Percentiles rank a stretch among this genome's conserved stretches.
Evolutionary conservation across 2,888 invertebrate genomes (phyloP).

Genomic region (Melangyna quadrimaculata): DNA sequence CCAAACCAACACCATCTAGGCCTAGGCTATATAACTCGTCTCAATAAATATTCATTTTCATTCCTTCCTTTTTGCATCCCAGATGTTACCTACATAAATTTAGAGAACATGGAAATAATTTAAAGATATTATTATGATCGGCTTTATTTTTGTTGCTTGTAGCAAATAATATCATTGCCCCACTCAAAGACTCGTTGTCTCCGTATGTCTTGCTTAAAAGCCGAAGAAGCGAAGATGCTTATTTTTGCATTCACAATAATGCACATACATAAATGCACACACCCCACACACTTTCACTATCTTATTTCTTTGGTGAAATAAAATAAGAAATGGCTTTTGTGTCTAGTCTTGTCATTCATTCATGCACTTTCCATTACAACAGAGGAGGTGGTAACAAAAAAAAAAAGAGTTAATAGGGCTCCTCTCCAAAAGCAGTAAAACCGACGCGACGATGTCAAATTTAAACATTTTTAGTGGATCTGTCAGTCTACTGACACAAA

Average conservation of each 20-base stretch:
- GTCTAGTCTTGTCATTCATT: neutral
- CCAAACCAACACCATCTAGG: too few species aligned
- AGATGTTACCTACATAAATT: too few species aligned
- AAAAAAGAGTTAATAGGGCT: neutral
- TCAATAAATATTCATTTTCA: too few species aligned
- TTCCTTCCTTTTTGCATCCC: too few species aligned
- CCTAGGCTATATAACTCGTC: too few species aligned
- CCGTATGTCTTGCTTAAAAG: neutral
- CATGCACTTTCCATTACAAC: neutral
- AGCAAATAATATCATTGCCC: neutral
- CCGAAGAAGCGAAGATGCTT: too few species aligned
- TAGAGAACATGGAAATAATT: neutral
- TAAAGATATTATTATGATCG: neutral
- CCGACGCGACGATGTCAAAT: neutral
- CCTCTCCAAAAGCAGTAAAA: neutral
- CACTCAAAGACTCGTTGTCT: neutral
- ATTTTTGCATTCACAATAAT: neutral
- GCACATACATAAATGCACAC: neutral
- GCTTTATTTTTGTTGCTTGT: neutral
- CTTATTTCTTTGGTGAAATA: neutral
- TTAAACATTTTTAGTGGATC: constrained; percentile 48
- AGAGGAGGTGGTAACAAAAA: neutral
- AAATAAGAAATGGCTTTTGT: neutral
- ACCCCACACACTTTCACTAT: neutral
- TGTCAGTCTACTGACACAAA: constrained; percentile 63